Conservation (phyloP, 37 sponge, comb jelly and placozoan genomes). For the Cladorhizidae sp. region DNA sequence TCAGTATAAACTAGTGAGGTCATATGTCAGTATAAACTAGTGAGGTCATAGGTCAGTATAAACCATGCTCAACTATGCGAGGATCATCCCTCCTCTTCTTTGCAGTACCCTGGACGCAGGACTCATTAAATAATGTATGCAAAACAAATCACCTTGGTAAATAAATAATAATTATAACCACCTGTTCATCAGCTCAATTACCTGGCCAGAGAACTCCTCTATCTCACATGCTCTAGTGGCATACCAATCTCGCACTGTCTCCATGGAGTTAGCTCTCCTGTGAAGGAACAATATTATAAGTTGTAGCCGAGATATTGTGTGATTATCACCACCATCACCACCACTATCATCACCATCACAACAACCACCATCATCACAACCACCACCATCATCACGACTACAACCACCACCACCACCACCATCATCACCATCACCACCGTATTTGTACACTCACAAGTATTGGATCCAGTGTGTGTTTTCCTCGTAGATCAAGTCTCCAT, state of each 20-base stretch:
- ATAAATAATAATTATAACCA: too few relatives aligned
- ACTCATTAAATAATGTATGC: too few relatives aligned
- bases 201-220: constrained; percentile 74
- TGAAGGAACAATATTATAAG: neutral
- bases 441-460: constrained; percentile 12
- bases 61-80: too few relatives aligned
- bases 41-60: too few relatives aligned
- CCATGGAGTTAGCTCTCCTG: constrained; percentile 29
- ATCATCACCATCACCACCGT: neutral
- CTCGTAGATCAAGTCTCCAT: constrained; percentile 58
- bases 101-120: too few relatives aligned
- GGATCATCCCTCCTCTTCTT: too few relatives aligned
- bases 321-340: neutral
- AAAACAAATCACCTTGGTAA: too few relatives aligned
- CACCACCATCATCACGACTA: neutral
- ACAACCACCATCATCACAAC: neutral
- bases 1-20: too few relatives aligned
- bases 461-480: constrained; percentile 43
- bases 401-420: neutral
- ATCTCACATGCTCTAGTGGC: constrained; percentile 62
- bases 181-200: too few relatives aligned
- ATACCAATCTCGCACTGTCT: constrained; percentile 54
- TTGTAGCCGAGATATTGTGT: neutral
- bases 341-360: neutral
- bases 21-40: too few relatives aligned